These are phyloP conservation scores for Neotoma lepida DNA, from an alignment of 2,113 vertebrate species.

Conservation along the genomic window DNA sequence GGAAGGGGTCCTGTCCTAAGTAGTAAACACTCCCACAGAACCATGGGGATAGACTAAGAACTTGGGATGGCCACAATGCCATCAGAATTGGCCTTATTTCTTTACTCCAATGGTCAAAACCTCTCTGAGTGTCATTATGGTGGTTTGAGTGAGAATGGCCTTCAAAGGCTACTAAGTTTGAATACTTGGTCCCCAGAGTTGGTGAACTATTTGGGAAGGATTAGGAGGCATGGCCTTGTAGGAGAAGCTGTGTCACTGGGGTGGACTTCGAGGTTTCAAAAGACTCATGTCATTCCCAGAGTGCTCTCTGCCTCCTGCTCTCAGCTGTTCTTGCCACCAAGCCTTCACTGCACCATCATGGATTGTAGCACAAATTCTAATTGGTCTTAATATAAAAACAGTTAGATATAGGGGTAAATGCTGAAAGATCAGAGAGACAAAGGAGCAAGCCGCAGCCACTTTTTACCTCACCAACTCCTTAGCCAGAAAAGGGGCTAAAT, in stretches of 20 bases:
- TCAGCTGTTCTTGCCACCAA: neutral
- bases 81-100: neutral
- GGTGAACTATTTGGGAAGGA: neutral
- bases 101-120: neutral
- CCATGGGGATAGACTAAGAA: neutral
- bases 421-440: too few species aligned
- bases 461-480: too few species aligned
- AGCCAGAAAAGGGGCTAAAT: too few species aligned
- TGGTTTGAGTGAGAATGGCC: neutral
- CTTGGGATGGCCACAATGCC: neutral
- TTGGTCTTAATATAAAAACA: too few species aligned
- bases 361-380: too few species aligned
- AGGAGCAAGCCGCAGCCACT: too few species aligned
- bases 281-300: neutral
- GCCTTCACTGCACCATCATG: neutral
- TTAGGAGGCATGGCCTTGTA: too few species aligned
- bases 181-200: neutral
- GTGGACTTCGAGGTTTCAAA: neutral
- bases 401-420: too few species aligned
- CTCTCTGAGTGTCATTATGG: neutral
- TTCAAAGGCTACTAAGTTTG: neutral
- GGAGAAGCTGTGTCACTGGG: neutral
- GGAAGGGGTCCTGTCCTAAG: neutral
- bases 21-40: neutral
- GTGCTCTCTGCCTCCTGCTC: neutral